Base-by-base conservation (phyloP, 37 sponge, comb jelly and placozoan species). In the Hexactinellida sp. region DNA sequence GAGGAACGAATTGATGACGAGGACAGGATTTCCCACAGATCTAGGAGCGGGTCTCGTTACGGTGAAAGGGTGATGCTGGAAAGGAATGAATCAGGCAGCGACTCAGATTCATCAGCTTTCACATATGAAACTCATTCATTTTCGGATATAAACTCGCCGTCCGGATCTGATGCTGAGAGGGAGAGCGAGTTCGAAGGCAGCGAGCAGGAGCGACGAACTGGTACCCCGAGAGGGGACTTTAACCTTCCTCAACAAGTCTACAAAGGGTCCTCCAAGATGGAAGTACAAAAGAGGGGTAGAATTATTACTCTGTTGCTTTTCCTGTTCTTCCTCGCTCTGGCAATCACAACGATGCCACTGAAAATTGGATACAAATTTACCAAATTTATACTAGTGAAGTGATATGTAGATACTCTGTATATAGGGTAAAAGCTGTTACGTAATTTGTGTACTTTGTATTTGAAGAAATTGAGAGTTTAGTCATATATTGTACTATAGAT, bases 341-440 rank as follows among this genome's bases (percentile, higher is more conserved):
- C 76, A 23, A 63, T 63, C 30, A 23, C 13, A 23, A 63, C 30
- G 32, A 63, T 63, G 76, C 76, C 76, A 63, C 32, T 63, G 28
- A 63, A 63, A n/a, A 63, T 63, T 63, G 21, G 52, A 19, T 47
- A n/a, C 13, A 63, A 28, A 32, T 63, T 23, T 28, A n/a, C 34
- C 76, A 63, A 63, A 63, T 63, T 63, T 63, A 63, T 63, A 63
- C 76, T n/a, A 23, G 76, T 63, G 76, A 63, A 23, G 5, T 63
- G 76, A 63, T 7, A 63, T 23, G 3, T 7, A 63, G 16, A n/a
- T n/a, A n/a, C 52, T 19, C 52, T 9, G 9, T 47, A 16, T 16
- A 47, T 19, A 47, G 52, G 16, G 52, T 47, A 47, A 47, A 47
- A 9, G 52, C 52, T 19, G 16, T 47, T 47, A 19, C 52, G 52